Conservation (phyloP, 2,797 vertebrate species). For the Etheostoma perlongum region DNA sequence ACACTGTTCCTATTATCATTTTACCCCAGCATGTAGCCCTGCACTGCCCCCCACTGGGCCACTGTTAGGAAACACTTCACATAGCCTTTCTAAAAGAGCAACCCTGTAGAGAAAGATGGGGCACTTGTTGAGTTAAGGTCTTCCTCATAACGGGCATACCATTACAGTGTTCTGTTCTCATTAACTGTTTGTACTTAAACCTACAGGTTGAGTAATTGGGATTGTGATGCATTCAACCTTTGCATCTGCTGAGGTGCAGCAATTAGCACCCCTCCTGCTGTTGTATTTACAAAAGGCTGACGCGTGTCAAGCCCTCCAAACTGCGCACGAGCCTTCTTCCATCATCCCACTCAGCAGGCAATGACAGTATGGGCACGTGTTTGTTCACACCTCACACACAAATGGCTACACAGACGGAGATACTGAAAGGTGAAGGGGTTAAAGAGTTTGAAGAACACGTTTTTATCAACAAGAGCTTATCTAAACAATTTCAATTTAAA, state of each 20-base stretch:
- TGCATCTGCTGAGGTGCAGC: slow-evolving; percentile 48
- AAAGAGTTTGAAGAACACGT: slow-evolving; percentile 18
- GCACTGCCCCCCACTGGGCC: slow-evolving; percentile 60
- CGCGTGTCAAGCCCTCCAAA: slow-evolving; percentile 57
- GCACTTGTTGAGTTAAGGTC: not conserved
- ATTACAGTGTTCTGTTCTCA: too few species aligned
- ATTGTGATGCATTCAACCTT: slow-evolving; percentile 3
- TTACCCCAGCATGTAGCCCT: slow-evolving; percentile 7
- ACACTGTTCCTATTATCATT: not conserved
- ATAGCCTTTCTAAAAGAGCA: too few species aligned
- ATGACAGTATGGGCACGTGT: slow-evolving; percentile 70
- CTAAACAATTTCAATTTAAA: not conserved
- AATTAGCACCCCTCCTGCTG: slow-evolving; percentile 9
- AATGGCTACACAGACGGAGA: slow-evolving; percentile 61
- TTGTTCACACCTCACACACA: slow-evolving; percentile 75
- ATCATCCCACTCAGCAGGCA: slow-evolving; percentile 24
- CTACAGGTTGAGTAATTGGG: not conserved
- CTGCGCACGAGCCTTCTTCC: slow-evolving; percentile 42
- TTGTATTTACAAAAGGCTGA: slow-evolving; percentile 27
- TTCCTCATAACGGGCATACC: not conserved
- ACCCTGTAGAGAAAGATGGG: not conserved
- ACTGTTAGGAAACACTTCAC: not conserved
- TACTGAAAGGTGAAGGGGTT: slow-evolving; percentile 21
- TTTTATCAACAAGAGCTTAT: not conserved
- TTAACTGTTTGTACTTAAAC: too few species aligned